A percentile compares a stretch with the other conserved stretches of the same genome.
These are phyloP conservation scores for Thaumatotibia leucotreta DNA, from an alignment of 1,140 invertebrate species.

Conservation along the genomic window DNA sequence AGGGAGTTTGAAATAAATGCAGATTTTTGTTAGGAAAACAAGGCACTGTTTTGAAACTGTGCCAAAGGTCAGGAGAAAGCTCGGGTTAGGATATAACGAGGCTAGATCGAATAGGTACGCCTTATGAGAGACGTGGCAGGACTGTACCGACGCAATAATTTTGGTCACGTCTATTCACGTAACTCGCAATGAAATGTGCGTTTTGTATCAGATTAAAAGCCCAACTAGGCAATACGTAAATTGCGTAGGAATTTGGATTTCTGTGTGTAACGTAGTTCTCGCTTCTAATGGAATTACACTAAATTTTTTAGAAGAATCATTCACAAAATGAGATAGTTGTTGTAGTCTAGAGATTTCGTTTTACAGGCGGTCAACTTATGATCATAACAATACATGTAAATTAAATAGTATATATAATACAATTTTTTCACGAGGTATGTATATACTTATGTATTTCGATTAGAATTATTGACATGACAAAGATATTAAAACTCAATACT, in stretches of 20 bases:
- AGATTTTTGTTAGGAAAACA: slow-evolving; percentile 48
- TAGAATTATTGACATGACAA: too few species aligned
- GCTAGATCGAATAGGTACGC: slow-evolving; percentile 6
- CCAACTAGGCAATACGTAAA: background rate
- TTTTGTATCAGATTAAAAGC: slow-evolving; percentile 1
- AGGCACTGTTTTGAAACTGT: slow-evolving; percentile 42
- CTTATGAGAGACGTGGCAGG: slow-evolving; percentile 3
- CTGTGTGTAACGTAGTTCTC: too few species aligned
- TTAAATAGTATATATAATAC: too few species aligned
- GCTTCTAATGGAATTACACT: too few species aligned
- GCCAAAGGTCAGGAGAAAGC: slow-evolving; percentile 58
- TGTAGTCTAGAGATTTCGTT: too few species aligned
- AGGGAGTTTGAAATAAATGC: slow-evolving; percentile 34
- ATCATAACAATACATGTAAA: too few species aligned
- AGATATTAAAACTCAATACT: too few species aligned
- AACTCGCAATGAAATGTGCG: background rate
- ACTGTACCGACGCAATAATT: background rate
- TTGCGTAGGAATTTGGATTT: slow-evolving; percentile 1
- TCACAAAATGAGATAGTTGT: too few species aligned
- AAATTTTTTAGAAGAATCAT: too few species aligned
- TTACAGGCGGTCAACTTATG: too few species aligned
- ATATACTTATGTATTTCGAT: too few species aligned
- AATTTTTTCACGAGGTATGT: too few species aligned
- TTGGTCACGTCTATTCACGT: slow-evolving; percentile 8
- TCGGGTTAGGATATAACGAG: slow-evolving; percentile 4